Conservation (phyloP, 2,797 vertebrate species). For the Lophius americanus region DNA sequence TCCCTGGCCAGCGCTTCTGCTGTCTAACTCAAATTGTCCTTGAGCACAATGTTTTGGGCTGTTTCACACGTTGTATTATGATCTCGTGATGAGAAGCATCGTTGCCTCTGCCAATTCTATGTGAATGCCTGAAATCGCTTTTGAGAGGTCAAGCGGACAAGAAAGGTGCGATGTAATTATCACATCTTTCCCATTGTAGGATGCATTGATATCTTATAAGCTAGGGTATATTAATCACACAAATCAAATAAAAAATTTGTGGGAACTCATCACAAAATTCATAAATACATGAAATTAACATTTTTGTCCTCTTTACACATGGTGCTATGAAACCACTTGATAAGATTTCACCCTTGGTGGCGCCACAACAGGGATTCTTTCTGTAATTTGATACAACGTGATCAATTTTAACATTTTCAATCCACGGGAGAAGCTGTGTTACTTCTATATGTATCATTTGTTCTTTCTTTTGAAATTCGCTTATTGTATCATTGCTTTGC, state of each 20-base stretch:
- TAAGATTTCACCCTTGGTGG: conserved; percentile 16
- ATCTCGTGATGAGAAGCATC: too few relatives aligned
- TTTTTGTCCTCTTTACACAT: neutral
- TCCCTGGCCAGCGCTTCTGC: too few relatives aligned
- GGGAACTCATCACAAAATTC: neutral
- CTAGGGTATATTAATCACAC: neutral
- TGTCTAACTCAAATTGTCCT: too few relatives aligned
- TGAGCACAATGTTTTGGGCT: too few relatives aligned
- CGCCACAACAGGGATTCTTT: conserved; percentile 4
- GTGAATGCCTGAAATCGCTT: too few relatives aligned
- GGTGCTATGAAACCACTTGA: conserved; percentile 3
- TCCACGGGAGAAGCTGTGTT: conserved; percentile 14
- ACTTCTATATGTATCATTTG: conserved; percentile 30
- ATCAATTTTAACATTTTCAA: conserved; percentile 25
- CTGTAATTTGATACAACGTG: neutral
- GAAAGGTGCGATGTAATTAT: too few relatives aligned
- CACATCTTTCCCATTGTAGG: neutral
- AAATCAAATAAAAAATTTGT: neutral
- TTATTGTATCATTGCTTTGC: conserved; percentile 41
- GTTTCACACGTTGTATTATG: too few relatives aligned
- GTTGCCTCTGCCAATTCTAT: too few relatives aligned
- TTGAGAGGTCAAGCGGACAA: too few relatives aligned
- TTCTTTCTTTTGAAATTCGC: conserved; percentile 38
- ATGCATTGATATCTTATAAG: neutral
- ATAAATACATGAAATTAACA: conserved; percentile 12